A percentile compares a stretch with the other conserved stretches of the same genome.
phyloP scores from a whole-genome alignment of 2,888 invertebrate genomes.

The Polyploca ridens region DNA sequence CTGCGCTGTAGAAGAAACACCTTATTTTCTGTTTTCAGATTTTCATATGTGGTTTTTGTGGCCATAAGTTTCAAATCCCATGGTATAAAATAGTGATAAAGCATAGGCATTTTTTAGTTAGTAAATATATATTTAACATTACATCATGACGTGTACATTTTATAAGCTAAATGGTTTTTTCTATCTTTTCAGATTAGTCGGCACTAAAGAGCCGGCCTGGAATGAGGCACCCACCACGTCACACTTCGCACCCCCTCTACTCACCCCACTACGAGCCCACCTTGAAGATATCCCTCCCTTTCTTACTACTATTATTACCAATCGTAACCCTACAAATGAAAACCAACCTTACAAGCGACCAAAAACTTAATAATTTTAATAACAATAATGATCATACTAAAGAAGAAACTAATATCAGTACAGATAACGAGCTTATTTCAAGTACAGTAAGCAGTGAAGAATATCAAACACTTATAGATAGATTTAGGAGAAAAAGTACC shows the following conservation, averaged over 20 bases:
- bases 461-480: constrained; percentile 62
- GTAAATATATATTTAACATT: not conserved
- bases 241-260: constrained; percentile 59
- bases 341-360: constrained; percentile 30
- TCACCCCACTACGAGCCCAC: constrained; percentile 67
- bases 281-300: constrained; percentile 59
- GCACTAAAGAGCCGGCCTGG: constrained; percentile 68
- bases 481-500: constrained; percentile 65
- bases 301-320: constrained; percentile 54
- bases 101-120: too few relatives aligned
- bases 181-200: constrained; percentile 60
- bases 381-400: constrained; percentile 23
- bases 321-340: constrained; percentile 60
- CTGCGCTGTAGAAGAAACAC: too few relatives aligned
- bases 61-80: too few relatives aligned
- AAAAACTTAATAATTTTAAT: constrained; percentile 4
- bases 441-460: constrained; percentile 45
- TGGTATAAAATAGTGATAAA: too few relatives aligned
- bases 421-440: constrained; percentile 36
- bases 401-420: constrained; percentile 25
- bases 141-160: not conserved
- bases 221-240: constrained; percentile 71
- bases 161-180: constrained; percentile 2
- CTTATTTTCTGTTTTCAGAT: too few relatives aligned
- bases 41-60: too few relatives aligned